Percentiles rank a stretch among this genome's conserved stretches.
These are phyloP conservation scores for Cynoglossus semilaevis DNA, from an alignment of 2,113 vertebrate genomes.

Conservation along the genomic window DNA sequence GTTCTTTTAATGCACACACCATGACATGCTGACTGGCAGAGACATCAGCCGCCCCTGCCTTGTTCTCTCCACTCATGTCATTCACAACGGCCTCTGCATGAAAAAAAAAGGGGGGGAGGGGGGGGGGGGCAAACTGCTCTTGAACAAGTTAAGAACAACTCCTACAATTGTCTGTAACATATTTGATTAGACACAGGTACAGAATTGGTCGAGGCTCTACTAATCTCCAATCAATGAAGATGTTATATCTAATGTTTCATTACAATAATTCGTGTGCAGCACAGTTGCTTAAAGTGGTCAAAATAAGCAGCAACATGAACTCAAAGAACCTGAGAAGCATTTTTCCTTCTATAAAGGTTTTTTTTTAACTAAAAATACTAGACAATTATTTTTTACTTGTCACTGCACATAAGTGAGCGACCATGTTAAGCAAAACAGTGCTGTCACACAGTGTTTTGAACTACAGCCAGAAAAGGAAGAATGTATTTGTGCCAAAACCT, in stretches of 20 bases:
- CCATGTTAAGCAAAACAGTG: conserved; percentile 27
- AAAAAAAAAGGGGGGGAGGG: not conserved
- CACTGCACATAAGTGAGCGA: not conserved
- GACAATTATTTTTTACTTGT: not conserved
- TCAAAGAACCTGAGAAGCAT: not conserved
- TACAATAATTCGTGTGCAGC: conserved; percentile 29
- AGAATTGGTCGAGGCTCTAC: not conserved
- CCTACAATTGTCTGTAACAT: not conserved
- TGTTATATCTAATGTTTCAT: not conserved
- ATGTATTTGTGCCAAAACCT: not conserved
- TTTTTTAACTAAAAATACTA: not conserved
- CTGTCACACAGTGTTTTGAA: conserved; percentile 25
- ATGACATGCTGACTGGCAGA: conserved; percentile 97
- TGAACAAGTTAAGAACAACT: not conserved
- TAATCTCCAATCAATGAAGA: not conserved
- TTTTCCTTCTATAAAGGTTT: not conserved
- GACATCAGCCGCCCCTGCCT: conserved; percentile 89
- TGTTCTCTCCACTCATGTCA: conserved; percentile 91
- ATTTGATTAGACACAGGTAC: too few relatives aligned
- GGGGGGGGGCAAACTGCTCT: not conserved
- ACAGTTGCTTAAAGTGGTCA: conserved; percentile 29
- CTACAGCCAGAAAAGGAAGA: conserved; percentile 1
- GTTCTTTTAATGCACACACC: conserved; percentile 96
- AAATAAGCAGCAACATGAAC: not conserved
- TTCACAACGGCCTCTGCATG: conserved; percentile 90